These are phyloP conservation scores for Thinocorus orbignyianus DNA, from an alignment of 2,113 vertebrate species.

Conservation along the genomic window DNA sequence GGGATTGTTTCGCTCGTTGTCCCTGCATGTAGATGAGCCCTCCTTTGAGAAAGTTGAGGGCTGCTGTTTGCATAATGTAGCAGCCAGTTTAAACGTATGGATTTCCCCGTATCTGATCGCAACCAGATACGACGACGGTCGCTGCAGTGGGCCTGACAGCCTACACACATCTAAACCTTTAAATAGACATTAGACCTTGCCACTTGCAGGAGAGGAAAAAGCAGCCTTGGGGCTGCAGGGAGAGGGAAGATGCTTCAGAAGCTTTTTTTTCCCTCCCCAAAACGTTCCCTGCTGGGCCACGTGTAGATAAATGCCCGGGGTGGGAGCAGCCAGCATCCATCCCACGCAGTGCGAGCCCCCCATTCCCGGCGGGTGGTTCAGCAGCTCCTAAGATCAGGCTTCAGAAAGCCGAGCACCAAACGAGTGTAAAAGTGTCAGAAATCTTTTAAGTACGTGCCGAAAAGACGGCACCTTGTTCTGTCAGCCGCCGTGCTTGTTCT, in stretches of 20 bases:
- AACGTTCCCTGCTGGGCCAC: fast-evolving
- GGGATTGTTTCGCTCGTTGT: neutral
- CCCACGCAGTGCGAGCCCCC: neutral
- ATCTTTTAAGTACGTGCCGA: fast-evolving
- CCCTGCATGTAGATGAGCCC: neutral
- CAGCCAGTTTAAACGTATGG: neutral
- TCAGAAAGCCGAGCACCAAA: neutral
- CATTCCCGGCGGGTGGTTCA: fast-evolving
- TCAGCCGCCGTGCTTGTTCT: neutral
- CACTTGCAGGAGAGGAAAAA: neutral
- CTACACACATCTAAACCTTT: neutral
- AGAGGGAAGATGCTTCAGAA: neutral
- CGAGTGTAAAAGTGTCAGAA: neutral
- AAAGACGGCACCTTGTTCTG: neutral
- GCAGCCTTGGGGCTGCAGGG: neutral
- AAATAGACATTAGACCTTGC: neutral
- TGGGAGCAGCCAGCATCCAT: neutral
- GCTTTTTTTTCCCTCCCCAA: neutral
- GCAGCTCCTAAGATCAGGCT: neutral
- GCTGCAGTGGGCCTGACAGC: neutral
- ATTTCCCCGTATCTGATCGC: neutral
- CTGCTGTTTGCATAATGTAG: neutral
- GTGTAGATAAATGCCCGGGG: fast-evolving
- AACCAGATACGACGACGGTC: neutral
- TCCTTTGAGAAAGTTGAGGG: neutral